Evolutionary conservation across 2,888 invertebrate genomes (phyloP).

Genomic region (Cryptocheilus praepositus): DNA sequence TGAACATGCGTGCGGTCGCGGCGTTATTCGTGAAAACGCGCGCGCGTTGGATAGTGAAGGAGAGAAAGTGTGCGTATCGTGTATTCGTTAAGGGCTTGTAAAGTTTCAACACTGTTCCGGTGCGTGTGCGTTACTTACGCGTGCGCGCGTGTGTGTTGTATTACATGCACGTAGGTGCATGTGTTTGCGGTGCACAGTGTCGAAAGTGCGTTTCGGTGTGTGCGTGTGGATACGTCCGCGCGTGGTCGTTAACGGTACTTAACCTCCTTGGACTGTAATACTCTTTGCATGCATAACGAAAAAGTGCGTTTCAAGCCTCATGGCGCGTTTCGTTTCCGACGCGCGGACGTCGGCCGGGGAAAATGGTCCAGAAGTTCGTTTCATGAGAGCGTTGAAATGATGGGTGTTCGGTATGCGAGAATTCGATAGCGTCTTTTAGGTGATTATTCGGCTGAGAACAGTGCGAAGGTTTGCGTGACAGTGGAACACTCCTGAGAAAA

Average conservation of each 20-base stretch:
- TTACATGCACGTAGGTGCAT: not conserved
- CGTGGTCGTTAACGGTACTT: slow-evolving; percentile 4
- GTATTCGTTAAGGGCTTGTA: not conserved
- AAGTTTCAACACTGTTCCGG: too few relatives aligned
- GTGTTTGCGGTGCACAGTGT: not conserved
- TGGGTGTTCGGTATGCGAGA: too few relatives aligned
- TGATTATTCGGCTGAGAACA: not conserved
- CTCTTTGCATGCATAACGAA: slow-evolving; percentile 7
- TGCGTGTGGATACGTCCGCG: not conserved
- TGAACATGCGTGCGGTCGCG: slow-evolving; percentile 32
- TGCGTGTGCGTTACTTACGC: too few relatives aligned
- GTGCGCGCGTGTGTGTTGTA: too few relatives aligned
- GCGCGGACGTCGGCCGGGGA: not conserved
- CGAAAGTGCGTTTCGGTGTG: too few relatives aligned
- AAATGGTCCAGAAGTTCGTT: too few relatives aligned
- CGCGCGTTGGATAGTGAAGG: slow-evolving; percentile 8
- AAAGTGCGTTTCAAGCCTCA: slow-evolving; percentile 3
- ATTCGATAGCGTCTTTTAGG: not conserved
- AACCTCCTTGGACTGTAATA: slow-evolving; percentile 3
- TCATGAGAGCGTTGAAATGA: too few relatives aligned
- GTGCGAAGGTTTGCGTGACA: too few relatives aligned
- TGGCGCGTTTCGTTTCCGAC: slow-evolving; percentile 3
- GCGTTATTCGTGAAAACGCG: slow-evolving; percentile 45
- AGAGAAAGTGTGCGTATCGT: not conserved
- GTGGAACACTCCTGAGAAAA: too few relatives aligned